Base-by-base conservation (phyloP, 1,140 invertebrate species). In the Zelostemma sp. region DNA sequence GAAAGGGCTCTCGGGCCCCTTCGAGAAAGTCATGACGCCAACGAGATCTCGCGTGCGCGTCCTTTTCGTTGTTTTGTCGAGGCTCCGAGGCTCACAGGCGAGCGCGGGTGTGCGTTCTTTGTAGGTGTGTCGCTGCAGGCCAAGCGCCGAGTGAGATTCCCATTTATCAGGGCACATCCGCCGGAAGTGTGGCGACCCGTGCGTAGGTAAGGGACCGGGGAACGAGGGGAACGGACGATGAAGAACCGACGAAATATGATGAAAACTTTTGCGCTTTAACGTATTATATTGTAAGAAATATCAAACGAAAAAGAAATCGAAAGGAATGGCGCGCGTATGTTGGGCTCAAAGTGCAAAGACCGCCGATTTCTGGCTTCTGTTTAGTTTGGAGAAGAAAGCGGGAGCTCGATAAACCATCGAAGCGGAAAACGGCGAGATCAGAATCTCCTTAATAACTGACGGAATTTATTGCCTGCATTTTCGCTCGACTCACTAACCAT, bases 101-200 rank as follows among this genome's bases (percentile, higher is more conserved):
- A n/a, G 61, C 53, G 60, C 60, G 64, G 53, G 64, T 54, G 64
- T 67, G 47, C 48, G 40, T 46, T n/a, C 12, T 35, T 49, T 61
- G 71, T 73, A 73, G 71, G 71, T 73, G 71, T 73, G 62, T 51
- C 50, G 54, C 58, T 48, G 48, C 66, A 64, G 53, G 69, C 68
- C 59, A 65, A 74, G 64, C 67, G 74, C 59, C 59, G 66, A 69
- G 76, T 68, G 63, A 74, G 78, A 77, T 83, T 84, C 80, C 62
- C 78, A 82, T 83, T 84, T 84, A 84, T 84, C 81, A 81, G 80
- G 67, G 82, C 68, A 81, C 80, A 81, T 84, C 82, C 82, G 81
- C 21, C 82, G 82, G 82, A 84, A 81, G 81, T 84, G 77, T 63
- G 80, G 81, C 80, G 79, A 77, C 76, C 76, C 76, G 80, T 77